These are phyloP conservation scores for Hemicentrotus pulcherrimus DNA, from an alignment of 35 echinoderm and acorn worm species.

Conservation along the genomic window DNA sequence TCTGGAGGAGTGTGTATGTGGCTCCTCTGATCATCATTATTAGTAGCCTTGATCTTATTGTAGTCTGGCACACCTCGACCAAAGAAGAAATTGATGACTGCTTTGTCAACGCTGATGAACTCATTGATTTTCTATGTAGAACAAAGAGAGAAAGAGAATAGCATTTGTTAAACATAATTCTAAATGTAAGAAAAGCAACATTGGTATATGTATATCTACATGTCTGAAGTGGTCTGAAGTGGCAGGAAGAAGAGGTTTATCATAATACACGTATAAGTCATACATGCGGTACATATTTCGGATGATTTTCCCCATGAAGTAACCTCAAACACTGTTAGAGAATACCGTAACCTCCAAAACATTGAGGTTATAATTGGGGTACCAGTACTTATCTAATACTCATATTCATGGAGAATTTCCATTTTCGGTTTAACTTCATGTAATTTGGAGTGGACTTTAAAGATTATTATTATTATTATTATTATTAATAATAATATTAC, in stretches of 20 bases:
- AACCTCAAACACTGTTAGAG: no score
- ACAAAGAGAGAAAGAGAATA: background rate
- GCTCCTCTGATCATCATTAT: conserved; percentile 31
- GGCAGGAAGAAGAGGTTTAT: background rate
- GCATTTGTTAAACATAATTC: background rate
- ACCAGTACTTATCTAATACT: no score
- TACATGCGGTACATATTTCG: no score
- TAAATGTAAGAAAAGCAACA: background rate
- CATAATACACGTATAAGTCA: background rate
- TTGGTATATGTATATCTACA: background rate
- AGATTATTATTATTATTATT: no score
- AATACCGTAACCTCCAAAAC: background rate
- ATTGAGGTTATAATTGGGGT: background rate
- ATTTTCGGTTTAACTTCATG: no score
- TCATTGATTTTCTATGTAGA: conserved; percentile 75
- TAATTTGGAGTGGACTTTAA: no score
- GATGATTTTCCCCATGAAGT: no score
- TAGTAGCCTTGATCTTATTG: conserved; percentile 74
- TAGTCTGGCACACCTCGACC: conserved; percentile 92
- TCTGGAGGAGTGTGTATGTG: conserved; percentile 73
- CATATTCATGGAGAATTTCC: no score
- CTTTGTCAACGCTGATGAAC: conserved; percentile 88
- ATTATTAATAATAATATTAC: no score
- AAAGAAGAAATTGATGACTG: conserved; percentile 90
- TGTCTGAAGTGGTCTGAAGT: no score